Conservation (phyloP, 2,888 invertebrate genomes). For the Thecocarcelia acutangulata region DNA sequence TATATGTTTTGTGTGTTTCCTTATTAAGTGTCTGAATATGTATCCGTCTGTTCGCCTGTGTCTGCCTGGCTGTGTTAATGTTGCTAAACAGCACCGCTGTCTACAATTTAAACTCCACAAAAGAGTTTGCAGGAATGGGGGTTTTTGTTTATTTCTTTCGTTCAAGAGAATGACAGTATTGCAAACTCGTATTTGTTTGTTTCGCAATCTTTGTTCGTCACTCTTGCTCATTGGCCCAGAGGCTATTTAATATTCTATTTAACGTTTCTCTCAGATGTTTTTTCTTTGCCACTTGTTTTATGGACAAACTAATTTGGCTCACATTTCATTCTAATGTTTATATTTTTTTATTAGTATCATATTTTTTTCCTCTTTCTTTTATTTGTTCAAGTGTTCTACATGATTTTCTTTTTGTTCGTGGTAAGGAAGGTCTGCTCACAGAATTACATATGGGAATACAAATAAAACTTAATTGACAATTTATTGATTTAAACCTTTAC, state of each 20-base stretch:
- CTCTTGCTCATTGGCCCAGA: constrained; percentile 53
- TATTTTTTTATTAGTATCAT: constrained; percentile 14
- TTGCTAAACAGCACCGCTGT: not conserved
- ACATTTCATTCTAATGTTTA: constrained; percentile 58
- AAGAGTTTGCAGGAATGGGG: not conserved
- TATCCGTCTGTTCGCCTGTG: not conserved
- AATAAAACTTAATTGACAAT: too few relatives aligned
- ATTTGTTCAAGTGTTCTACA: constrained; percentile 8
- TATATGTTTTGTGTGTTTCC: constrained; percentile 37
- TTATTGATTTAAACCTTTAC: too few relatives aligned
- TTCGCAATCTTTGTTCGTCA: constrained; percentile 32
- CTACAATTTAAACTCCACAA: not conserved
- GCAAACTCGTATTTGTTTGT: constrained; percentile 28
- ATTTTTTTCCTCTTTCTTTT: constrained; percentile 31
- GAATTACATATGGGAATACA: too few relatives aligned
- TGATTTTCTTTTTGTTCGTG: too few relatives aligned
- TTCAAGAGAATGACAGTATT: constrained; percentile 30
- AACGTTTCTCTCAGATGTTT: constrained; percentile 40
- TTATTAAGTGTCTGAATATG: constrained; percentile 11
- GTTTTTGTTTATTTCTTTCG: constrained; percentile 25
- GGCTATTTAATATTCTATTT: constrained; percentile 67
- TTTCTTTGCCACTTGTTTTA: constrained; percentile 24
- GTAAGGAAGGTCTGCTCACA: too few relatives aligned
- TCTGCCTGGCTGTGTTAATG: not conserved
- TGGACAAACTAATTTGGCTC: constrained; percentile 61